Conservation (phyloP, 2,888 invertebrate genomes). For the Meteorus cinctellus region DNA sequence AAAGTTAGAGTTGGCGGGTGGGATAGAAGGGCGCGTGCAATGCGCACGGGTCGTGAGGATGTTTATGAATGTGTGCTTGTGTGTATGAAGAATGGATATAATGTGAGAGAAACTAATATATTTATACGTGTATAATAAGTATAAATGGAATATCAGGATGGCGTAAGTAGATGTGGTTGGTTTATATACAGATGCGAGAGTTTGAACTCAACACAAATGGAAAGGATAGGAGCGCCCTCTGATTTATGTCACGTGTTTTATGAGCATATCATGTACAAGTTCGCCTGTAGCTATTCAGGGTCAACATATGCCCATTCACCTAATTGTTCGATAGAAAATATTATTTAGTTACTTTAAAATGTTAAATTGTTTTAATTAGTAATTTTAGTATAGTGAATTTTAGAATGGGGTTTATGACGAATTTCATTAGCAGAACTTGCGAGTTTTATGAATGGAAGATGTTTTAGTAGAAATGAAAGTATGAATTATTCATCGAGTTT, state of each 20-base stretch:
- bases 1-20: constrained; percentile 55
- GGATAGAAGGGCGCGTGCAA: constrained; percentile 11
- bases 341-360: no score
- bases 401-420: no score
- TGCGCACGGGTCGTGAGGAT: constrained; percentile 18
- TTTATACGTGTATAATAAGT: neutral
- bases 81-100: constrained; percentile 41
- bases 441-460: no score
- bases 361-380: no score
- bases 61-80: neutral
- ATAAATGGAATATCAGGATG: constrained; percentile 16
- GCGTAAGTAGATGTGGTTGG: constrained; percentile 9
- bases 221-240: constrained; percentile 57
- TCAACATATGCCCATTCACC: neutral
- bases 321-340: neutral
- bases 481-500: no score
- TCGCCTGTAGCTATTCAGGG: neutral
- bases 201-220: constrained; percentile 9
- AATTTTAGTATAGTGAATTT: no score
- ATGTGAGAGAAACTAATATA: neutral
- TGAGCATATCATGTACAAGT: constrained; percentile 48
- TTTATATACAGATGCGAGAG: constrained; percentile 13
- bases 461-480: no score
- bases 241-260: constrained; percentile 66
- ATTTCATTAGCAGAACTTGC: no score